phyloP scores from a whole-genome alignment of 2,113 vertebrate species.

The Oplegnathus fasciatus region DNA sequence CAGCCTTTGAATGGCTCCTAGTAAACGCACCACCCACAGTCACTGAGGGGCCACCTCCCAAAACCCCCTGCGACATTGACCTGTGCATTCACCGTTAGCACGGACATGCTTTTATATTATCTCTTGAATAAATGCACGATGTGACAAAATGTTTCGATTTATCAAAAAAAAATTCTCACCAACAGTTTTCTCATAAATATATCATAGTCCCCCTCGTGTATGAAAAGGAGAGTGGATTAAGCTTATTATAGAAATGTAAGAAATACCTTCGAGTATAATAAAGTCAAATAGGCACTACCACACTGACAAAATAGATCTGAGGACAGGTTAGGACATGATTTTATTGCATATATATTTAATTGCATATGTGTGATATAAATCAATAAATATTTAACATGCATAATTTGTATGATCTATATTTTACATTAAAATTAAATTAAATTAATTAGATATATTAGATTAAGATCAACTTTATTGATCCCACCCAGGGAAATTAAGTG shows the following conservation, averaged over 20 bases:
- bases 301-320: background rate
- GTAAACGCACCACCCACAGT: slow-evolving; percentile 77
- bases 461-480: background rate
- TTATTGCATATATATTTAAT: background rate
- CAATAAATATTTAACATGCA: background rate
- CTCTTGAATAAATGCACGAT: background rate
- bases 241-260: background rate
- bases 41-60: slow-evolving; percentile 56
- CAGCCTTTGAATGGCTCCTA: slow-evolving; percentile 57
- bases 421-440: too few species aligned
- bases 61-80: slow-evolving; percentile 15
- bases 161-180: background rate
- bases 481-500: background rate
- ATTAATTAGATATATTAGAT: background rate
- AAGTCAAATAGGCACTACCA: background rate
- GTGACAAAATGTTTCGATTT: background rate
- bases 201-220: background rate
- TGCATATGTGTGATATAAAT: background rate
- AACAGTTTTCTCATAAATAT: background rate
- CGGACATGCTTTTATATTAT: background rate
- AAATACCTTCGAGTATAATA: background rate
- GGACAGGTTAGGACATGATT: background rate
- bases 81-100: slow-evolving; percentile 2
- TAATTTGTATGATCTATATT: background rate
- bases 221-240: background rate